phyloP scores from a whole-genome alignment of 2,888 invertebrate species.

The Lomographa bimaculata region DNA sequence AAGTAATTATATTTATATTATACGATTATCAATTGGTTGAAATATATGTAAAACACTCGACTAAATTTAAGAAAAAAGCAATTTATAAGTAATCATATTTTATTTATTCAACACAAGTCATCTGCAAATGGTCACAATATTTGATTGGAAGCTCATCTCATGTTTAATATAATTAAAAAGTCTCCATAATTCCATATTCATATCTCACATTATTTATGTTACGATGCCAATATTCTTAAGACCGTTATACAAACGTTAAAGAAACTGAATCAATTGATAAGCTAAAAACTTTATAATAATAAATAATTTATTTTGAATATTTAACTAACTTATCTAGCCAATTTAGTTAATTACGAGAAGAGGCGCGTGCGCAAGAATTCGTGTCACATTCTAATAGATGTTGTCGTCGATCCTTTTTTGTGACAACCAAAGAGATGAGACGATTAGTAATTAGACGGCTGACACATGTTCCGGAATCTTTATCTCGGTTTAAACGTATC shows the following conservation, averaged over 20 bases:
- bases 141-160: too few species aligned
- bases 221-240: neutral
- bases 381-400: slow-evolving; percentile 66
- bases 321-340: slow-evolving; percentile 2
- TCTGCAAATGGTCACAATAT: too few species aligned
- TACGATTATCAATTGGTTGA: too few species aligned
- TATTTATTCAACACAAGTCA: too few species aligned
- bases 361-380: slow-evolving; percentile 62
- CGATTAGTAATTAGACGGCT: slow-evolving; percentile 79
- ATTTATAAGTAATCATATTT: too few species aligned
- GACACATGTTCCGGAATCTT: slow-evolving; percentile 76
- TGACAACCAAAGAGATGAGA: slow-evolving; percentile 63
- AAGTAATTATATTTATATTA: too few species aligned
- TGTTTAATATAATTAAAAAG: too few species aligned
- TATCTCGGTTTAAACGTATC: slow-evolving; percentile 64
- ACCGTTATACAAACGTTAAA: too few species aligned
- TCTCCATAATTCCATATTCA: neutral
- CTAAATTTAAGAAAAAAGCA: too few species aligned
- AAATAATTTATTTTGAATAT: neutral
- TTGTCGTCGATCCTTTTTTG: slow-evolving; percentile 70
- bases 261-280: too few species aligned
- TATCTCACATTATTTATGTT: slow-evolving; percentile 6
- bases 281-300: too few species aligned
- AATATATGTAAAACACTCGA: too few species aligned
- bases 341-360: slow-evolving; percentile 3